Percentiles rank a stretch among this genome's conserved stretches.
Evolutionary conservation across 2,113 vertebrate genomes (phyloP).

Genomic region (Ceuthmochares aereus): DNA sequence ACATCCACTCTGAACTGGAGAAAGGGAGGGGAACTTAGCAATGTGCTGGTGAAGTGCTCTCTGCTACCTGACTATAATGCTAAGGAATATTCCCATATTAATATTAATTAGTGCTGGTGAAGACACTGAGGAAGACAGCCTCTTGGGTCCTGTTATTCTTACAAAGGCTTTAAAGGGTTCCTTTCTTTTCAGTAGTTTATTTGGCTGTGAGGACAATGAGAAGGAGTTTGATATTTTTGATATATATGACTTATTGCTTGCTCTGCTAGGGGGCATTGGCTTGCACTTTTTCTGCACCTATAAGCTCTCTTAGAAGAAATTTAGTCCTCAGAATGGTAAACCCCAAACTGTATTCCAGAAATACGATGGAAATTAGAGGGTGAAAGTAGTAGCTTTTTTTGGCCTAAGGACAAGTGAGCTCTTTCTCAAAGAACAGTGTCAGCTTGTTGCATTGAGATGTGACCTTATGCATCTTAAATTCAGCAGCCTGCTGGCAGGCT

Average conservation of each 20-base stretch:
- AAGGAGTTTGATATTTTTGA: not conserved
- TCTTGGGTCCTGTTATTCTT: not conserved
- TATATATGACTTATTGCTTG: not conserved
- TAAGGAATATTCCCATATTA: not conserved
- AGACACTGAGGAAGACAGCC: not conserved
- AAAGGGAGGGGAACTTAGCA: not conserved
- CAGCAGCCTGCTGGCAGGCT: not conserved
- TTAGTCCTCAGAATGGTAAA: not conserved
- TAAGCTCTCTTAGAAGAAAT: not conserved
- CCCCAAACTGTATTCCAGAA: not conserved
- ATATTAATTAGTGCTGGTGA: not conserved
- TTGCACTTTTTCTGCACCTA: not conserved
- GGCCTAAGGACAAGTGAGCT: not conserved
- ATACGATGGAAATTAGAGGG: not conserved
- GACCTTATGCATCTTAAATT: not conserved
- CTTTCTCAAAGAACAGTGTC: not conserved
- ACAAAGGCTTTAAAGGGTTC: not conserved
- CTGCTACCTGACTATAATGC: not conserved
- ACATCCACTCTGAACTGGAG: not conserved
- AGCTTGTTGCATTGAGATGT: not conserved
- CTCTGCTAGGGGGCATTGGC: not conserved
- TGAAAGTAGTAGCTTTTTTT: not conserved
- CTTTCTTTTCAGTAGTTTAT: not conserved
- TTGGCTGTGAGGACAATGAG: not conserved
- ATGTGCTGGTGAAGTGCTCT: not conserved